Percentiles rank a stretch among this genome's conserved stretches.
Conservation (phyloP, 2,888 invertebrate genomes). For the Leucophenga maculata region DNA sequence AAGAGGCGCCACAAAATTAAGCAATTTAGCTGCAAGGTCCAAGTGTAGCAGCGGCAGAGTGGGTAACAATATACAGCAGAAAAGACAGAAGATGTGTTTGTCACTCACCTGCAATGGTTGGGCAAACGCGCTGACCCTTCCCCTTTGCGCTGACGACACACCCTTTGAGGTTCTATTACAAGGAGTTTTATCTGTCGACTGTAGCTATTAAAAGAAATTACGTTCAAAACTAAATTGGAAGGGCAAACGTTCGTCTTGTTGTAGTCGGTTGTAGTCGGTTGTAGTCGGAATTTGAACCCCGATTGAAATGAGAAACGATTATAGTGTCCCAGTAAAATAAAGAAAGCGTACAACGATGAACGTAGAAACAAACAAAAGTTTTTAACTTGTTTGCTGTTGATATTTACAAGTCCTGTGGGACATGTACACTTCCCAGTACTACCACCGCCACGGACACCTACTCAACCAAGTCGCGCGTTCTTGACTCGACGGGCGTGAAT, state of each 20-base stretch:
- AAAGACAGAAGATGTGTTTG: not conserved
- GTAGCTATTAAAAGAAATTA: slow-evolving; percentile 70
- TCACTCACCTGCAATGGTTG: no score
- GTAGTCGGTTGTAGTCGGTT: no score
- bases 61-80: not conserved
- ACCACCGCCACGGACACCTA: not conserved
- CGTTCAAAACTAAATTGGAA: slow-evolving; percentile 70
- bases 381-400: slow-evolving; percentile 69
- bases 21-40: slow-evolving; percentile 65
- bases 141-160: slow-evolving; percentile 20
- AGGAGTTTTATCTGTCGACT: slow-evolving; percentile 64
- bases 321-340: slow-evolving; percentile 61
- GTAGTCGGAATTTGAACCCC: slow-evolving; percentile 21
- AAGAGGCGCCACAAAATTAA: slow-evolving; percentile 51
- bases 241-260: slow-evolving; percentile 41
- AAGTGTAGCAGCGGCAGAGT: slow-evolving; percentile 42
- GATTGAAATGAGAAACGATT: slow-evolving; percentile 72
- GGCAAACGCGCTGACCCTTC: not conserved
- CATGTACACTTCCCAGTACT: slow-evolving; percentile 37
- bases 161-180: slow-evolving; percentile 36
- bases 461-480: not conserved
- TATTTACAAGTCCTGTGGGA: slow-evolving; percentile 70
- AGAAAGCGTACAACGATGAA: slow-evolving; percentile 30
- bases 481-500: not conserved
- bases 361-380: slow-evolving; percentile 64